Percentiles rank a stretch among this genome's conserved stretches.
Conservation (phyloP, 2,113 vertebrate genomes). For the Dipodomys spectabilis region DNA sequence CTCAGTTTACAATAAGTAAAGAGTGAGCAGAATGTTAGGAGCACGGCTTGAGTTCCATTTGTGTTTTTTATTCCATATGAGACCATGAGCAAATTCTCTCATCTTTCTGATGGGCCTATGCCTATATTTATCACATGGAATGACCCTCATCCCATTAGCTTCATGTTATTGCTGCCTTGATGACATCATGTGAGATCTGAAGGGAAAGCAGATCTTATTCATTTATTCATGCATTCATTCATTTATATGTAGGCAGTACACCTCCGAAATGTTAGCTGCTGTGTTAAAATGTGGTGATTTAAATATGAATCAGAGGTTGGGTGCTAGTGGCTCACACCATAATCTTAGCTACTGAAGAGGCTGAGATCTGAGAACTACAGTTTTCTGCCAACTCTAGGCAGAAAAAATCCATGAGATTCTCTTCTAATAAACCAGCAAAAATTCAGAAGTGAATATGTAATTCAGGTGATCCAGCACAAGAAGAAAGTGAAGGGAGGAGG, state of each 20-base stretch:
- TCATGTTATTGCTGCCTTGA: accelerated
- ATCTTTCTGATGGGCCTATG: background rate
- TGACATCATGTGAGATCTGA: background rate
- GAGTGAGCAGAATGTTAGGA: background rate
- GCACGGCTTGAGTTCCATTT: background rate
- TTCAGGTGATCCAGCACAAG: no score
- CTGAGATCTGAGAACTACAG: no score
- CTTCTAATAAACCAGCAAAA: no score
- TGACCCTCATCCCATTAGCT: background rate
- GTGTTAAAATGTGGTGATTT: background rate
- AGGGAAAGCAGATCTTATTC: background rate
- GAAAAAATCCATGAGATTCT: no score
- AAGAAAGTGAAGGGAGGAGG: no score
- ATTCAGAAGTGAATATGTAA: no score
- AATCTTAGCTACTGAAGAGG: no score
- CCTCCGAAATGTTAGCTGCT: background rate
- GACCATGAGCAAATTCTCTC: background rate
- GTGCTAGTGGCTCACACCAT: no score
- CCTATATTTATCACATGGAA: background rate
- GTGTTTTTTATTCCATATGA: background rate
- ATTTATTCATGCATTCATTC: background rate
- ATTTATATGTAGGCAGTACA: background rate
- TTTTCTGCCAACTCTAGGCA: no score
- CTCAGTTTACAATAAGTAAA: background rate
- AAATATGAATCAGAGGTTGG: background rate